Conservation (phyloP, 2,888 invertebrate genomes). For the Rotaria magnacalcarata region DNA sequence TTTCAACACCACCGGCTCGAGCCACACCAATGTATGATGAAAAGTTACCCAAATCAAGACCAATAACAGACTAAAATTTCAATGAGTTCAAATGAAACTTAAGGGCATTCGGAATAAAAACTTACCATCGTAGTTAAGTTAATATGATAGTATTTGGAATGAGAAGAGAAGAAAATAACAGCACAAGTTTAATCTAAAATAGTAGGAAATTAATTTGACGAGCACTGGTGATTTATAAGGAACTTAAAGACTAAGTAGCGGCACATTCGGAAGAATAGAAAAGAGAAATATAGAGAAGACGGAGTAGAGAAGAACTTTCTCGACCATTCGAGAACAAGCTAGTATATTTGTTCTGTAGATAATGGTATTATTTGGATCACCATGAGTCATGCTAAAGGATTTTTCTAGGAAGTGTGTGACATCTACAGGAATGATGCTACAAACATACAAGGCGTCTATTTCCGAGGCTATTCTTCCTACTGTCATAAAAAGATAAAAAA, state of each 20-base stretch:
- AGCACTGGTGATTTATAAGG: neutral
- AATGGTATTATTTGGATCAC: slow-evolving; percentile 11
- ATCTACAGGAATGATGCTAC: neutral
- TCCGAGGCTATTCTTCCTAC: too few relatives aligned
- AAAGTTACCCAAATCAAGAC: slow-evolving; percentile 96
- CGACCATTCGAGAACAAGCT: slow-evolving; percentile 26
- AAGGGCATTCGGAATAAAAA: neutral
- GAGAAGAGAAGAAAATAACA: neutral
- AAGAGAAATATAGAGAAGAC: neutral
- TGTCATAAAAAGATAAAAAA: too few relatives aligned
- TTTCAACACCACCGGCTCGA: slow-evolving; percentile 97
- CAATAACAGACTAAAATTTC: slow-evolving; percentile 65
- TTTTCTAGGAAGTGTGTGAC: neutral
- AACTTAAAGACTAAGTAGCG: neutral
- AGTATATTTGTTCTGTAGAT: slow-evolving; percentile 22
- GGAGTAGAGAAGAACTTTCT: slow-evolving; percentile 17
- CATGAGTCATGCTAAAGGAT: neutral
- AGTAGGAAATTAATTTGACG: neutral
- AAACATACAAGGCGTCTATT: too few relatives aligned
- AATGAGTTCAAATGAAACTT: neutral
- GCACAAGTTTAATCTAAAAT: neutral
- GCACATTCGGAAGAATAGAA: neutral
- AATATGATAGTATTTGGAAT: slow-evolving; percentile 1
- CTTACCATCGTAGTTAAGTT: neutral
- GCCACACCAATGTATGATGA: slow-evolving; percentile 96